Evolutionary conservation across 2,888 invertebrate genomes (phyloP).

Genomic region (Camponotus fellah): DNA sequence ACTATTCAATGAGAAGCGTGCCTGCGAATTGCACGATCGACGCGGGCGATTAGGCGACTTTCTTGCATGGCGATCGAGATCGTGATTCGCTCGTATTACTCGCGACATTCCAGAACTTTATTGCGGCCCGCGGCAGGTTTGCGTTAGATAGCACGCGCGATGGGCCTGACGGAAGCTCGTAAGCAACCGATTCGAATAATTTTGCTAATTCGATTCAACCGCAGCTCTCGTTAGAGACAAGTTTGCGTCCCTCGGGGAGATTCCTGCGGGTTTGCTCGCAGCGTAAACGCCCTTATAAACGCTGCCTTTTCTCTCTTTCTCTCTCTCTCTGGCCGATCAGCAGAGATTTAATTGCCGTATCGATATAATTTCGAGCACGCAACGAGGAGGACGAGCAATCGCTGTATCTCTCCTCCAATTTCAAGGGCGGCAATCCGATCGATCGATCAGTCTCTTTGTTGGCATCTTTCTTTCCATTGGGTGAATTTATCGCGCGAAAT

Average conservation of each 20-base stretch:
- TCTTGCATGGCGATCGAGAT: background rate
- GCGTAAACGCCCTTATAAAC: slow-evolving; percentile 11
- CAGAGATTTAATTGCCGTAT: slow-evolving; percentile 31
- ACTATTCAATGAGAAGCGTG: slow-evolving; percentile 26
- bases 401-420: slow-evolving; percentile 22
- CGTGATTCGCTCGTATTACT: slow-evolving; percentile 15
- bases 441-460: slow-evolving; percentile 27
- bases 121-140: background rate
- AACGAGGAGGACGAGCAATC: slow-evolving; percentile 32
- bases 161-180: background rate
- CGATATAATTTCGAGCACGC: slow-evolving; percentile 42
- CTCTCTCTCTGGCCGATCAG: slow-evolving; percentile 6
- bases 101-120: slow-evolving; percentile 16
- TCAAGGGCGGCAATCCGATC: slow-evolving; percentile 48
- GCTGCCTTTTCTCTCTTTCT: background rate
- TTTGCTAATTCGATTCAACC: slow-evolving; percentile 33
- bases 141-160: background rate
- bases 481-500: slow-evolving; percentile 61
- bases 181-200: slow-evolving; percentile 31
- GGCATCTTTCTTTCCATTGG: background rate
- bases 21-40: slow-evolving; percentile 6
- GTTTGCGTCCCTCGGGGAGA: slow-evolving; percentile 29
- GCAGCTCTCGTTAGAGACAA: slow-evolving; percentile 28
- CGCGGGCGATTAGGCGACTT: slow-evolving; percentile 19
- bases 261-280: background rate